Conservation (phyloP, 2,113 vertebrate genomes). For the Sylvicapra grimmia region DNA sequence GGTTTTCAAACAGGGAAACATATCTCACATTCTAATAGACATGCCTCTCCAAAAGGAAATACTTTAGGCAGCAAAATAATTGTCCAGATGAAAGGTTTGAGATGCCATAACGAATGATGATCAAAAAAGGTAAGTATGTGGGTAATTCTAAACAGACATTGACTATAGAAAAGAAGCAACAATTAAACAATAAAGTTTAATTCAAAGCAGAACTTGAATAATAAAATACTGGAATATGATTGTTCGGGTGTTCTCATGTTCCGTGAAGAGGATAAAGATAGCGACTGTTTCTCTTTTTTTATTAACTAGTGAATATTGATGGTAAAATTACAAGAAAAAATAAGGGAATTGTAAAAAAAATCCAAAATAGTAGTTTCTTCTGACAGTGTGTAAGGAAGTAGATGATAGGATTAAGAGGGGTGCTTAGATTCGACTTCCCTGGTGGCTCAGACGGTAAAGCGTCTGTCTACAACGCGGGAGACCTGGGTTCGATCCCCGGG, state of each 20-base stretch:
- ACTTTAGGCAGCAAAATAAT: background rate
- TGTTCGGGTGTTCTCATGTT: background rate
- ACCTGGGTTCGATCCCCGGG: no score
- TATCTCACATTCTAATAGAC: background rate
- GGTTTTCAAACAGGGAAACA: background rate
- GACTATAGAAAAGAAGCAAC: background rate
- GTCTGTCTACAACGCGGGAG: no score
- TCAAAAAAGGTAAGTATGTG: background rate
- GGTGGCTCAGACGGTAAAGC: no score
- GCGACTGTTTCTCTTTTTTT: background rate
- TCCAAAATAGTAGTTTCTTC: background rate
- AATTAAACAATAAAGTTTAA: background rate
- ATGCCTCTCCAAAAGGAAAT: background rate
- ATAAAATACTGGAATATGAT: background rate
- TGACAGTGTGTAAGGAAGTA: background rate
- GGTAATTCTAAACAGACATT: background rate
- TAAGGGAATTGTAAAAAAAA: background rate
- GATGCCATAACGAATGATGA: background rate
- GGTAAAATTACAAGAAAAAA: conserved; percentile 14
- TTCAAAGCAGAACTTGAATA: background rate
- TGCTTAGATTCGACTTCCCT: no score
- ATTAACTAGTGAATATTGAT: background rate
- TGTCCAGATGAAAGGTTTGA: background rate
- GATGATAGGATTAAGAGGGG: background rate
- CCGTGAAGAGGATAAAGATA: background rate